These are phyloP conservation scores for Lampropteryx suffumata DNA, from an alignment of 2,888 invertebrate species.

Conservation along the genomic window DNA sequence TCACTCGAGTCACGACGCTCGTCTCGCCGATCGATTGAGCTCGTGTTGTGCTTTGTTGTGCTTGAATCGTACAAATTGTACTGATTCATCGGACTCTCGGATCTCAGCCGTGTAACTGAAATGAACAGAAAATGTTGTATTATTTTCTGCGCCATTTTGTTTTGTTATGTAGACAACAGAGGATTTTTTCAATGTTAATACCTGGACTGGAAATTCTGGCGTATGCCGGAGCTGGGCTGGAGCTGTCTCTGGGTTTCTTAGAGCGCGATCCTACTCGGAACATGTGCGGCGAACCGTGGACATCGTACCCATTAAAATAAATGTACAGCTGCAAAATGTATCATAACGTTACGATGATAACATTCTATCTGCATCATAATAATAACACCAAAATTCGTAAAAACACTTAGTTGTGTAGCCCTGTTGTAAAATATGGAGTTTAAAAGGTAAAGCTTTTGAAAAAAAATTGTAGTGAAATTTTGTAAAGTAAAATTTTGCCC, in stretches of 20 bases:
- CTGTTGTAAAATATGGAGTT: no score
- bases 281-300: slow-evolving; percentile 92
- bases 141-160: neutral
- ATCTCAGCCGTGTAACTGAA: slow-evolving; percentile 72
- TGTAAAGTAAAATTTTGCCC: slow-evolving; percentile 30
- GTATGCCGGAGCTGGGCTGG: slow-evolving; percentile 74
- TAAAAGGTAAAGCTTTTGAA: no score
- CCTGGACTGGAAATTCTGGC: slow-evolving; percentile 81
- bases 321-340: slow-evolving; percentile 87
- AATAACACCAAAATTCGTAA: no score
- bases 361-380: no score
- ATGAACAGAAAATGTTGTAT: slow-evolving; percentile 29
- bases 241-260: slow-evolving; percentile 69
- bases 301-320: slow-evolving; percentile 96
- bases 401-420: no score
- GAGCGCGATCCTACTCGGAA: slow-evolving; percentile 92
- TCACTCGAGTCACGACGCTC: slow-evolving; percentile 70
- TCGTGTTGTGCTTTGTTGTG: slow-evolving; percentile 61
- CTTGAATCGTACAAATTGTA: slow-evolving; percentile 65
- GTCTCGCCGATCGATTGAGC: slow-evolving; percentile 72
- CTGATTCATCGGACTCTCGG: slow-evolving; percentile 75
- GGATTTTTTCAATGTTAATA: slow-evolving; percentile 34
- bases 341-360: neutral
- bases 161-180: neutral
- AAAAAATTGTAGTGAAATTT: no score